Percentiles rank a stretch among this genome's conserved stretches.
Conservation (phyloP, 2,888 invertebrate genomes). For the Drosophila formosana region DNA sequence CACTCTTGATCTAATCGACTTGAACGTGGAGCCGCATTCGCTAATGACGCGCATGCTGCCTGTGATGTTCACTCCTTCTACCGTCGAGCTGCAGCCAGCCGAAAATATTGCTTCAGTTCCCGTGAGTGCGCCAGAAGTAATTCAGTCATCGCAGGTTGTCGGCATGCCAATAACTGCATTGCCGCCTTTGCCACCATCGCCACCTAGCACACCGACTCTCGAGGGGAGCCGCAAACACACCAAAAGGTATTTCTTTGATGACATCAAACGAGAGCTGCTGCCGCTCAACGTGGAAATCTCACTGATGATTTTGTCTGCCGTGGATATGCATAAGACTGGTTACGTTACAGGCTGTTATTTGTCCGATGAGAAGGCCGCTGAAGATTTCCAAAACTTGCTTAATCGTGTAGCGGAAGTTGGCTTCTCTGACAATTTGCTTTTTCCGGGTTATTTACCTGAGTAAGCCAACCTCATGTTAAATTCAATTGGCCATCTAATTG, state of each 20-base stretch:
- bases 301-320: constrained; percentile 29
- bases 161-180: not conserved
- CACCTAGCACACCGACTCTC: constrained; percentile 20
- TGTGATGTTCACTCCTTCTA: constrained; percentile 37
- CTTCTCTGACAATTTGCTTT: constrained; percentile 1
- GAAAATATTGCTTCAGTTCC: not conserved
- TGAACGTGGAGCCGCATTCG: constrained; percentile 11
- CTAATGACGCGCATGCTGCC: constrained; percentile 43
- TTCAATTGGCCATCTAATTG: not conserved
- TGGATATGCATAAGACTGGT: constrained; percentile 32
- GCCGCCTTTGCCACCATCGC: constrained; percentile 45
- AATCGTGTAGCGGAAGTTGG: constrained; percentile 16
- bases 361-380: constrained; percentile 1
- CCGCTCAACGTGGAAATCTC: constrained; percentile 30
- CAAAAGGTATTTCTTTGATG: constrained; percentile 40
- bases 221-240: not conserved
- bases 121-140: no score
- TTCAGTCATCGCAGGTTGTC: not conserved
- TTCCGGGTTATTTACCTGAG: constrained; percentile 47
- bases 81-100: constrained; percentile 4
- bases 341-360: constrained; percentile 48
- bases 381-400: constrained; percentile 17
- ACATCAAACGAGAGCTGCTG: constrained; percentile 33
- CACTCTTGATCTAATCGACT: constrained; percentile 42
- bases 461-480: constrained; percentile 11